Percentiles rank a stretch among this genome's conserved stretches.
These are phyloP conservation scores for Matsumyia berberina DNA, from an alignment of 2,888 invertebrate genomes.

Conservation along the genomic window DNA sequence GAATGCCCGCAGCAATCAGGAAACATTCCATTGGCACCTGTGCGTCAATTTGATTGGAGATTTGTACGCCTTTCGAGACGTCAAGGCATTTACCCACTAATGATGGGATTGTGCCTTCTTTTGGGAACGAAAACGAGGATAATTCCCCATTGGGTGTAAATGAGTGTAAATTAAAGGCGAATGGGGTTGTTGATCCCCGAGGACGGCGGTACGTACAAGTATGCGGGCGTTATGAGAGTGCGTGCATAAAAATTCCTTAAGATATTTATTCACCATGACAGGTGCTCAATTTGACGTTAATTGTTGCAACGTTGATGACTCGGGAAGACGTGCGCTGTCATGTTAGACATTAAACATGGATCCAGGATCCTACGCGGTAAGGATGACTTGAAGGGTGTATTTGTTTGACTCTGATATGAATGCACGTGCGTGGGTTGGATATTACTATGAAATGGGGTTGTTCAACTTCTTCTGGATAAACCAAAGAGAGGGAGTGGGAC, in stretches of 20 bases:
- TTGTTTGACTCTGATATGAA: slow-evolving; percentile 14
- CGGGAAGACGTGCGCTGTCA: slow-evolving; percentile 39
- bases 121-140: not conserved
- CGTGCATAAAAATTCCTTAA: slow-evolving; percentile 33
- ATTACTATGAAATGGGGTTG: slow-evolving; percentile 55
- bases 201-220: not conserved
- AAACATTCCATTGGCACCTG: slow-evolving; percentile 47
- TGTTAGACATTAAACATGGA: slow-evolving; percentile 45
- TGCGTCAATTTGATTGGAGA: slow-evolving; percentile 16
- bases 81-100: slow-evolving; percentile 33
- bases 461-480: slow-evolving; percentile 47
- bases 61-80: slow-evolving; percentile 24
- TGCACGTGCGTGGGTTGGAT: slow-evolving; percentile 57
- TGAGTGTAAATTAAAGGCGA: slow-evolving; percentile 20
- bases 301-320: slow-evolving; percentile 66
- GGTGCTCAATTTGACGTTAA: slow-evolving; percentile 67
- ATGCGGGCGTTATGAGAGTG: slow-evolving; percentile 48
- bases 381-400: slow-evolving; percentile 31
- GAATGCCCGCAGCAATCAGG: slow-evolving; percentile 11
- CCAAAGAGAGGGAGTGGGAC: not conserved
- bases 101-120: slow-evolving; percentile 16
- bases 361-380: slow-evolving; percentile 43
- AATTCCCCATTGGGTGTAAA: slow-evolving; percentile 38
- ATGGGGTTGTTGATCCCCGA: slow-evolving; percentile 59
- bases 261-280: slow-evolving; percentile 48